Base-by-base conservation (phyloP, 2,888 invertebrate genomes). In the Noctua janthina region DNA sequence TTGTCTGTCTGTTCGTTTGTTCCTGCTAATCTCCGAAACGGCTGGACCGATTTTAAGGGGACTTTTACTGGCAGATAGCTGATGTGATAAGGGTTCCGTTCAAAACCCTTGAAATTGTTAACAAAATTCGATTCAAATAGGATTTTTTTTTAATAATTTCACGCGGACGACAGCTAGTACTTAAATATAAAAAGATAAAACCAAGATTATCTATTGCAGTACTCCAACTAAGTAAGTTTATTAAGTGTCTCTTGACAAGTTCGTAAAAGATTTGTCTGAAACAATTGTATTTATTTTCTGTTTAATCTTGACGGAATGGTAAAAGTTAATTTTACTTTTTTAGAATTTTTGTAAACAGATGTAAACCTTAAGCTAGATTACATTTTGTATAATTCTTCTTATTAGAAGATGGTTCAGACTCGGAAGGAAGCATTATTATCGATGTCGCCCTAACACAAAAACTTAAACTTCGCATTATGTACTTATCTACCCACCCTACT, bases 231-330 rank as follows among this genome's bases (percentile, higher is more conserved):
- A 71, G 23, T 59, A 56, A 43, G 20, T 67, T 56, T 56, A 77
- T n/a, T 39, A 72, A 62, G 17, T 56, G 46, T 13, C 56, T 56
- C 20, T 77, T 20, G 71, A 46, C 29, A 66, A 39, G 71, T 66
- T 70, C n/a, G 3, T 49, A 56, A 72, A 73, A 74, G 39, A 56
- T 49, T 46, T 15, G 70, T 75, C 70, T 73, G 43, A 20, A 56
- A 54, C 64, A 54, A 84, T 81, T 74, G 49, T 51, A 71, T 77
- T 79, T 72, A 15, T 59, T 75, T 78, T 62, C 51, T 74, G n/a
- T 2, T 29, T 23, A 75, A 72, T 69, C 39, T 6, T 75, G 49
- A 84, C 43, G 20, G 20, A 76, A 70, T 70, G 56, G 43, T 67
- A 39, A 54, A 79, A 71, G 69, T 29, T 66, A 69, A 13, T 75